Percentiles rank a stretch among this genome's conserved stretches.
Conservation (phyloP, 2,888 invertebrate genomes). For the Chelonus formosanus region DNA sequence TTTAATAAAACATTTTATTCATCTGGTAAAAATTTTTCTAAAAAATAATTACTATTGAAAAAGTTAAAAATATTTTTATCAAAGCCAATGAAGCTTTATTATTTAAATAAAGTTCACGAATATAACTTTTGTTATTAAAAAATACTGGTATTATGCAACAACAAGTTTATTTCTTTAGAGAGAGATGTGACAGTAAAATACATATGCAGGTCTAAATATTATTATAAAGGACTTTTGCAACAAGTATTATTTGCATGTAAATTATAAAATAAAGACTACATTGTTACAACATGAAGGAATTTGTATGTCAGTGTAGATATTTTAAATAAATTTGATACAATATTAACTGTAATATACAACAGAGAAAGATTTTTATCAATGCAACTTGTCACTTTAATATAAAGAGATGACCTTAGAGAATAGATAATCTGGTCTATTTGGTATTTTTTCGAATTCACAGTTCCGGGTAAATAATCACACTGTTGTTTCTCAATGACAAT, state of each 20-base stretch:
- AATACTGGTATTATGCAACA: too few relatives aligned
- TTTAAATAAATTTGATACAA: neutral
- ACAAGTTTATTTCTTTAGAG: too few relatives aligned
- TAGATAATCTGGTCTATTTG: neutral
- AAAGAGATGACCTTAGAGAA: conserved; percentile 1
- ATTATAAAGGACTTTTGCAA: conserved; percentile 1
- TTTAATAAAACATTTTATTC: too few relatives aligned
- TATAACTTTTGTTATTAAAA: too few relatives aligned
- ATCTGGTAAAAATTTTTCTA: too few relatives aligned
- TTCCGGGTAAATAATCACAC: neutral
- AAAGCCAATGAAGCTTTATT: too few relatives aligned
- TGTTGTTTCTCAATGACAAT: neutral
- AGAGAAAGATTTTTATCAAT: conserved; percentile 13
- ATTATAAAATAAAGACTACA: conserved; percentile 16
- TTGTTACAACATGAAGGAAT: too few relatives aligned
- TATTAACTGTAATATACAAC: neutral
- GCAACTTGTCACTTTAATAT: conserved; percentile 9
- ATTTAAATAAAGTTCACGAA: too few relatives aligned
- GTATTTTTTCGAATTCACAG: neutral
- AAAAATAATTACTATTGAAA: too few relatives aligned
- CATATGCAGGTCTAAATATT: conserved; percentile 5
- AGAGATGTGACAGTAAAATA: conserved; percentile 10
- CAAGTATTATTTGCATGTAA: conserved; percentile 25
- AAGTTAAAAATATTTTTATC: too few relatives aligned
- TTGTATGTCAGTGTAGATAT: too few relatives aligned